Evolutionary conservation across 2,113 vertebrate genomes (phyloP).

Genomic region (Nipponia nippon): DNA sequence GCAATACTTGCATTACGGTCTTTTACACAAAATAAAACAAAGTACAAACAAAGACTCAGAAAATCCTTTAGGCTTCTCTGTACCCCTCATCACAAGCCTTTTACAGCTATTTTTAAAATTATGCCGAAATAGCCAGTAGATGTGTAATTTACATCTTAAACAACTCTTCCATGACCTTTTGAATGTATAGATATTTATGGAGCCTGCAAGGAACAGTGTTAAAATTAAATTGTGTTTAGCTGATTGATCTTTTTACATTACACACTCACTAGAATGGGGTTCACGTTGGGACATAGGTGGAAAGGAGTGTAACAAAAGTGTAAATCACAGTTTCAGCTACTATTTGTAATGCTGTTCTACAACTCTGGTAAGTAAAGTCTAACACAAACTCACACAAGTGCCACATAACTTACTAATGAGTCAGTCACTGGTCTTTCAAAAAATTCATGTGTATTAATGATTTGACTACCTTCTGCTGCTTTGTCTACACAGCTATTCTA

Average conservation of each 20-base stretch:
- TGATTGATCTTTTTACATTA: background rate
- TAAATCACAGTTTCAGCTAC: background rate
- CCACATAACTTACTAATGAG: background rate
- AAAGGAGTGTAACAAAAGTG: background rate
- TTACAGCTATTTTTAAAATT: background rate
- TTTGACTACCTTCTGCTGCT: conserved; percentile 28
- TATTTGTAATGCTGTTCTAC: background rate
- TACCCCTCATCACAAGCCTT: background rate
- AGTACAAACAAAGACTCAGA: background rate
- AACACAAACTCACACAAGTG: background rate
- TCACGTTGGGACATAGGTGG: background rate
- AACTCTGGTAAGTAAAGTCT: background rate
- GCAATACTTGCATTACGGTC: background rate
- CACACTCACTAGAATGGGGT: background rate
- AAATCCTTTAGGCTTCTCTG: background rate
- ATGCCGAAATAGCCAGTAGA: background rate
- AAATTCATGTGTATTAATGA: background rate
- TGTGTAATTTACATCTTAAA: conserved; percentile 8
- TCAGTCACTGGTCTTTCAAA: conserved; percentile 29
- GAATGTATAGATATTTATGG: background rate
- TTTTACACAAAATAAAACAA: background rate
- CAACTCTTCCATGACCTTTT: background rate
- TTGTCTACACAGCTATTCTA: conserved; percentile 35
- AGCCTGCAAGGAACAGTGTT: conserved; percentile 9
- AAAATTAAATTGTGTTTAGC: conserved; percentile 40